Conservation (phyloP, 2,113 vertebrate genomes). For the Misgurnus anguillicaudatus region DNA sequence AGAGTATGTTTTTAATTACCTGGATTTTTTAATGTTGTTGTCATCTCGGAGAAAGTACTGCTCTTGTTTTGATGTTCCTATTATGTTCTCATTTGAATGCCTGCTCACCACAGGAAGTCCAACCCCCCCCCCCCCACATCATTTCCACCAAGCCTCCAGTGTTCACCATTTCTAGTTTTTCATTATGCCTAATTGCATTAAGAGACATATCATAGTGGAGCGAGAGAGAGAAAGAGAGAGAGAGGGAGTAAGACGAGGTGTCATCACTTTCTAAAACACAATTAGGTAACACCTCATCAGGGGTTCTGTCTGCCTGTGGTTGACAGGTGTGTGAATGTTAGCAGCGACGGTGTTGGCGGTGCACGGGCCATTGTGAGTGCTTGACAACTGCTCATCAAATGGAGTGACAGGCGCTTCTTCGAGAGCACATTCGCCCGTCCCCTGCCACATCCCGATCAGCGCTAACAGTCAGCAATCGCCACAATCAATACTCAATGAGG, state of each 20-base stretch:
- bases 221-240: constrained; percentile 40
- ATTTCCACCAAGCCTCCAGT: constrained; percentile 37
- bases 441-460: constrained; percentile 32
- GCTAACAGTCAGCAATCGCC: constrained; percentile 16
- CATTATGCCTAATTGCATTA: constrained; percentile 74
- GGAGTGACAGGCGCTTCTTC: constrained; percentile 84
- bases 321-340: constrained; percentile 81
- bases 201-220: constrained; percentile 72
- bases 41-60: constrained; percentile 70
- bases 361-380: constrained; percentile 69
- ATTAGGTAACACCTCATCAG: constrained; percentile 93
- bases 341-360: constrained; percentile 74
- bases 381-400: constrained; percentile 70
- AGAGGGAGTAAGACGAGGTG: constrained; percentile 65
- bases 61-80: constrained; percentile 70
- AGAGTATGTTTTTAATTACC: constrained; percentile 76
- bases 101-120: constrained; percentile 72
- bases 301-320: constrained; percentile 76
- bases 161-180: constrained; percentile 59
- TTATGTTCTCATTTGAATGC: constrained; percentile 73
- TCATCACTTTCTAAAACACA: constrained; percentile 87
- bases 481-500: constrained; percentile 83
- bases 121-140: constrained; percentile 40
- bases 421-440: constrained; percentile 57
- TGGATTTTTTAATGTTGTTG: constrained; percentile 71